Base-by-base conservation (phyloP, 2,113 vertebrate genomes). In the Mungos mungo region DNA sequence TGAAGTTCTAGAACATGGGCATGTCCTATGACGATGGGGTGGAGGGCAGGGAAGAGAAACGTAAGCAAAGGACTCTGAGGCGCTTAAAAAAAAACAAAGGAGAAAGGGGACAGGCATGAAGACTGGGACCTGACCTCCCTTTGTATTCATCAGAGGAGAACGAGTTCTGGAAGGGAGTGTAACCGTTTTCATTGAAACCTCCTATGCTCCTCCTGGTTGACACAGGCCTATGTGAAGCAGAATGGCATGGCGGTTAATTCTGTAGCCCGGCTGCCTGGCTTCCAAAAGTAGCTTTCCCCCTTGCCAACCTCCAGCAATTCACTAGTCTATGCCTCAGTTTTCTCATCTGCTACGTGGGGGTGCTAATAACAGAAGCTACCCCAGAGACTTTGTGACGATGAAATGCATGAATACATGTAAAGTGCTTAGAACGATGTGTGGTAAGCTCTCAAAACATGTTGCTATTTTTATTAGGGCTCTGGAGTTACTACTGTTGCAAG, bases 141-240 rank as follows among this genome's bases (percentile, higher is more conserved):
- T 54, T 10, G 13, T 16, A 60, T 38, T 47, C 57, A 29, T 95
- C 47, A 41, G 21, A 50, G 41, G n/a, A 57, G 14, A 77, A 41
- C 0, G 9, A 31, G 12, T 19, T 92, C 65, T 88, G 15, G 33
- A 86, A 93, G 31, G 5, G 33, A 50, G 38, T 7, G 3, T 1
- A 4, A 15, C 41, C 13, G 21, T 60, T 93, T 76, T 31, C 35
- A 45, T 35, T 21, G 71, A 88, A n/a, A 63, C 60, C n/a, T 33
- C 11, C 54, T 52, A 1, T 0, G 19, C 14, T 60, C 19, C 19
- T 38, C 2, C 19, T 45, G 27, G 9, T 25, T 2, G 18, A 65
- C 50, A 57, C 21, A 3, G 0, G 2, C 2, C 16, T 3, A 3
- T 2, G 25, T 50, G n/a, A 25, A 60, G 66, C 33, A 35, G 38